A percentile compares a stretch with the other conserved stretches of the same genome.
phyloP scores from a whole-genome alignment of 2,113 vertebrate species.

The Anarrhichthys ocellatus region DNA sequence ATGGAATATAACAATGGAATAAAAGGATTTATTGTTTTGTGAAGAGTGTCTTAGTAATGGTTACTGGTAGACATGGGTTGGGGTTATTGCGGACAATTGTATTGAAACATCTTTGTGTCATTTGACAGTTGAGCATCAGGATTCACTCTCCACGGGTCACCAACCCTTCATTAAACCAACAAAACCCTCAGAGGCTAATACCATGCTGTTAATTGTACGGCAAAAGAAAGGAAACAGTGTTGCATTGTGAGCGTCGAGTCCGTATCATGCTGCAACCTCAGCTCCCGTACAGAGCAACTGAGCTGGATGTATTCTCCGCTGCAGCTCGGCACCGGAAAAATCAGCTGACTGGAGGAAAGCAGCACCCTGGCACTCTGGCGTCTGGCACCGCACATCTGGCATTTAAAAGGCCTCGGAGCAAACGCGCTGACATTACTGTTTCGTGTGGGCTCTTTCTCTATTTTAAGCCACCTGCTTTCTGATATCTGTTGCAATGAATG shows the following conservation, averaged over 20 bases:
- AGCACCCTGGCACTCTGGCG: conserved; percentile 52
- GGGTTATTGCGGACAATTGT: neutral
- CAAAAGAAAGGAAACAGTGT: conserved; percentile 31
- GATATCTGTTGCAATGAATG: conserved; percentile 44
- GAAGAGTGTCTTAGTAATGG: neutral
- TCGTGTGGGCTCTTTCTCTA: conserved; percentile 35
- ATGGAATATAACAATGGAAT: neutral
- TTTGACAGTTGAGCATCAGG: neutral
- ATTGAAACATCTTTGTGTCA: neutral
- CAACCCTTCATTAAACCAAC: neutral
- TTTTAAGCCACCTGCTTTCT: conserved; percentile 64
- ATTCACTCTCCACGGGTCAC: neutral
- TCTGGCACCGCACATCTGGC: conserved; percentile 76
- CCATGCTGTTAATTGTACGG: conserved; percentile 5
- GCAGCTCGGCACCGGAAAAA: conserved; percentile 49
- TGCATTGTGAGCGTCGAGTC: conserved; percentile 7
- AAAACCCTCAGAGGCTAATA: conserved; percentile 5
- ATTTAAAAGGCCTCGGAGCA: conserved; percentile 72
- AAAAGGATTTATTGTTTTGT: neutral
- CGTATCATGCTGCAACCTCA: conserved; percentile 16
- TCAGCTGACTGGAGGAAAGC: conserved; percentile 72
- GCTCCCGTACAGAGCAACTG: conserved; percentile 30
- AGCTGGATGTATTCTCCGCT: conserved; percentile 35
- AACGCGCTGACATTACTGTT: conserved; percentile 71
- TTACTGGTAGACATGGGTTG: neutral